Conservation (phyloP, 2,113 vertebrate species). For the Ahaetulla prasina region DNA sequence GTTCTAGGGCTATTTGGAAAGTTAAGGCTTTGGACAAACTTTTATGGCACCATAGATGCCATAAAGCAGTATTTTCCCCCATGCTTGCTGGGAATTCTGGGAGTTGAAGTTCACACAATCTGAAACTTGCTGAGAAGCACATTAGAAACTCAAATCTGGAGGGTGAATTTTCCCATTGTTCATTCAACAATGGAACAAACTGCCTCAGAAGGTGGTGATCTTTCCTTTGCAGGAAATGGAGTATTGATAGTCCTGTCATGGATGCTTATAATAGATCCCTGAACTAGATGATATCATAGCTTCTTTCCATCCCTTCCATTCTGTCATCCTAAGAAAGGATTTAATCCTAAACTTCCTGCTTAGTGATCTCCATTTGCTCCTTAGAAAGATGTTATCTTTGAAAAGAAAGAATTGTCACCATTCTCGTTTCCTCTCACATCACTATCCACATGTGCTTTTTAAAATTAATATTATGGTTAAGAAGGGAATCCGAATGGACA, state of each 20-base stretch:
- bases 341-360: neutral
- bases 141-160: neutral
- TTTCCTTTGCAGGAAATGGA: neutral
- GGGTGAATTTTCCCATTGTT: neutral
- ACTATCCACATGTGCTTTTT: neutral
- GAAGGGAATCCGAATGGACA: neutral
- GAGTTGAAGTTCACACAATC: neutral
- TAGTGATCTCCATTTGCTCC: neutral
- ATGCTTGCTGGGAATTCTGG: neutral
- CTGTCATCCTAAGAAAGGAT: neutral
- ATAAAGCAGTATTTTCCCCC: neutral
- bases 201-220: neutral
- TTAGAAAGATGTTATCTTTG: neutral
- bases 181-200: neutral
- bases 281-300: neutral
- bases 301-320: neutral
- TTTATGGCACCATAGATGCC: neutral
- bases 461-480: neutral
- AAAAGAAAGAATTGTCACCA: neutral
- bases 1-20: neutral
- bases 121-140: neutral
- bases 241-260: neutral
- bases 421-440: neutral
- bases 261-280: neutral
- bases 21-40: neutral